Evolutionary conservation across 2,113 vertebrate species (phyloP).

Genomic region (Lasiurus cinereus): DNA sequence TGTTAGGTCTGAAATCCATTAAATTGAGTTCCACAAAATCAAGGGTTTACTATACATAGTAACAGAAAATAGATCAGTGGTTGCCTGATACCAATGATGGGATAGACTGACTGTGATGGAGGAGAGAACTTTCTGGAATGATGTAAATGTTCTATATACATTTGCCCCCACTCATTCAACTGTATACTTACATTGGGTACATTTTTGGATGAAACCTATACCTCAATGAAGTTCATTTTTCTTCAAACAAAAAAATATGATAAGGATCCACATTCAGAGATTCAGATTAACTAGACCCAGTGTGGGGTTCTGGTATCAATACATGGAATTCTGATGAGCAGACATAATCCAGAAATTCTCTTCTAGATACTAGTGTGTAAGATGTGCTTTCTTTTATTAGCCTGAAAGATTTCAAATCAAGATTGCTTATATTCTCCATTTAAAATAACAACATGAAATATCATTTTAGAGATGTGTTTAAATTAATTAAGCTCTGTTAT

Average conservation of each 20-base stretch:
- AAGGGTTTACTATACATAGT: not conserved
- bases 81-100: too few relatives aligned
- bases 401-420: slow-evolving; percentile 10
- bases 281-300: slow-evolving; percentile 18
- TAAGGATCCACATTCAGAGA: not conserved
- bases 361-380: not conserved
- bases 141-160: too few relatives aligned
- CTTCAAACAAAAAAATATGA: not conserved
- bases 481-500: not conserved
- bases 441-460: not conserved
- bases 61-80: too few relatives aligned
- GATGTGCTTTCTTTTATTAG: not conserved
- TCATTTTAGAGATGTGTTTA: slow-evolving; percentile 3
- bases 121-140: too few relatives aligned
- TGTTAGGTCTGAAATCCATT: too few relatives aligned
- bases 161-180: not conserved
- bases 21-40: too few relatives aligned
- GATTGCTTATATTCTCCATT: not conserved
- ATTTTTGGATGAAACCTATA: not conserved
- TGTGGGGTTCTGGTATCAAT: not conserved
- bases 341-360: not conserved
- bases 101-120: too few relatives aligned
- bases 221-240: not conserved
- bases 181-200: not conserved
- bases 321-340: not conserved